A percentile compares a stretch with the other conserved stretches of the same genome.
Conservation (phyloP, 2,113 vertebrate species). For the Epinephelus cyanopodus region DNA sequence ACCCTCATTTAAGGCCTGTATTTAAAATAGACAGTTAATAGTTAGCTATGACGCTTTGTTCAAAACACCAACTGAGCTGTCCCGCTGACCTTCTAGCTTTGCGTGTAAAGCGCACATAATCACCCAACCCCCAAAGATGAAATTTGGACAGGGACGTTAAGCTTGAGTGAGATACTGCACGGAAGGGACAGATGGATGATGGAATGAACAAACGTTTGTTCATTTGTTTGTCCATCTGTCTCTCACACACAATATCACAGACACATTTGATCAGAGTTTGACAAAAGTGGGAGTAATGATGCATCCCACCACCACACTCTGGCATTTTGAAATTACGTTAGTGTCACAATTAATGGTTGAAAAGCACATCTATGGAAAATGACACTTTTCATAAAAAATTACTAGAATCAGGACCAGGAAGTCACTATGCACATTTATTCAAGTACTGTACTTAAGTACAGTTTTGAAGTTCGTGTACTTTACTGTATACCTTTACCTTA, state of each 20-base stretch:
- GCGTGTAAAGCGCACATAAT: neutral
- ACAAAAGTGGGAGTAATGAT: conserved; percentile 52
- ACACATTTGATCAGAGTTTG: conserved; percentile 27
- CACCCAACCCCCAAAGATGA: conserved; percentile 19
- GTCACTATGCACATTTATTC: neutral
- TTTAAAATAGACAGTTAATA: neutral
- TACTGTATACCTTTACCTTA: no score
- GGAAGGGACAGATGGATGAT: conserved; percentile 62
- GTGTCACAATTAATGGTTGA: conserved; percentile 11
- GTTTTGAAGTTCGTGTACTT: neutral
- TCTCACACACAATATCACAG: conserved; percentile 22
- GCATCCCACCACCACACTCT: conserved; percentile 35
- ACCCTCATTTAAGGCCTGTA: neutral
- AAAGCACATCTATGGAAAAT: conserved; percentile 3
- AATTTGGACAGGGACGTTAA: conserved; percentile 40
- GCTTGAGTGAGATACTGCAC: conserved; percentile 41
- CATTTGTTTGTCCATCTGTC: conserved; percentile 74
- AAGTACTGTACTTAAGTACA: no score
- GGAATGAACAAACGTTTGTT: conserved; percentile 67
- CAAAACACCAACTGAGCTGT: conserved; percentile 2
- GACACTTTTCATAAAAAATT: no score
- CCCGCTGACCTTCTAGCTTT: conserved; percentile 38
- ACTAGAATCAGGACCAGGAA: neutral
- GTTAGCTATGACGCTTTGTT: conserved; percentile 1
- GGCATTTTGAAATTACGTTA: conserved; percentile 14